These are phyloP conservation scores for Fistularia commersonii DNA, from an alignment of 2,797 vertebrate genomes.

Conservation along the genomic window DNA sequence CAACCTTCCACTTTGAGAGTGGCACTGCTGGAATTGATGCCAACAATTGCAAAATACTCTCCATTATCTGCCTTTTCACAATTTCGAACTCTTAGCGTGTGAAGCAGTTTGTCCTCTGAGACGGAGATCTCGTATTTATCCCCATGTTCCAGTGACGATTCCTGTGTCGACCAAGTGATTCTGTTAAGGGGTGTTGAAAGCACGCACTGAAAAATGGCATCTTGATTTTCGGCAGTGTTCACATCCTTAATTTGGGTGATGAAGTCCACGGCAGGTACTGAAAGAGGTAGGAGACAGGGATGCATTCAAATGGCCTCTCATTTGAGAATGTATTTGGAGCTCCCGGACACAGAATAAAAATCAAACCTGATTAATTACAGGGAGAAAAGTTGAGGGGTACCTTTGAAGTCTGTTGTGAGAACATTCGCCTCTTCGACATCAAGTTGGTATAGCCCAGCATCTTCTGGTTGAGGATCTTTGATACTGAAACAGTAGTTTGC, in stretches of 20 bases:
- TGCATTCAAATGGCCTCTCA: not conserved
- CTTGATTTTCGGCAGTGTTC: slow-evolving; percentile 64
- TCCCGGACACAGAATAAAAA: too few relatives aligned
- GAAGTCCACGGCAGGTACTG: slow-evolving; percentile 74
- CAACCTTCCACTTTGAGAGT: slow-evolving; percentile 81
- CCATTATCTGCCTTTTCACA: slow-evolving; percentile 74
- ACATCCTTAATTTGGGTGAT: slow-evolving; percentile 59
- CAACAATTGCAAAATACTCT: slow-evolving; percentile 75
- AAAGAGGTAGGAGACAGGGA: slow-evolving; percentile 5
- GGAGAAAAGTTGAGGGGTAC: slow-evolving; percentile 51
- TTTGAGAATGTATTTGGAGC: not conserved
- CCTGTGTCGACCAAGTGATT: slow-evolving; percentile 78
- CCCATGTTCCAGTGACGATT: slow-evolving; percentile 58
- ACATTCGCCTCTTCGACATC: slow-evolving; percentile 81
- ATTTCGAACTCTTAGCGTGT: slow-evolving; percentile 76
- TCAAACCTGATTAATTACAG: not conserved
- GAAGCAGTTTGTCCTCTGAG: slow-evolving; percentile 80
- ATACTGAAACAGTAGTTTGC: slow-evolving; percentile 79
- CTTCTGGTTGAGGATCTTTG: slow-evolving; percentile 77
- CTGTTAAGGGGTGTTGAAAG: slow-evolving; percentile 74
- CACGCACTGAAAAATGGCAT: slow-evolving; percentile 77
- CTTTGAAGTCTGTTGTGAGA: slow-evolving; percentile 79
- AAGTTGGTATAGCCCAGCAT: slow-evolving; percentile 88
- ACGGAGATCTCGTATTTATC: slow-evolving; percentile 76
- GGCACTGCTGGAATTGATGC: slow-evolving; percentile 76